phyloP scores from a whole-genome alignment of 2,888 invertebrate genomes.

The Oxycera nigricornis region DNA sequence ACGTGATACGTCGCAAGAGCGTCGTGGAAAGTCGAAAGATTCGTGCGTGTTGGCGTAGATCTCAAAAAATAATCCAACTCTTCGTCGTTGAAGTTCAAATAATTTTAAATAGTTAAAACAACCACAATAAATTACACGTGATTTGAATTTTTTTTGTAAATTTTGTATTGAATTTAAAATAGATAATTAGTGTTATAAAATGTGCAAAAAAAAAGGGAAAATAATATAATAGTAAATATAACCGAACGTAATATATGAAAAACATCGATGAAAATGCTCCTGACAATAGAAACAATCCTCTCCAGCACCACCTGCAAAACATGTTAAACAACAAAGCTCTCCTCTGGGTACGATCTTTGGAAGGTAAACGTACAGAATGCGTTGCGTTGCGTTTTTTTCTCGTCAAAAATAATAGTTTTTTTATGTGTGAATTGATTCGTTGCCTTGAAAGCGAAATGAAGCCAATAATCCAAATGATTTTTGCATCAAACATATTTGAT shows the following conservation, averaged over 20 bases:
- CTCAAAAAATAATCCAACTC: conserved; percentile 2
- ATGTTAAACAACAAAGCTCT: conserved; percentile 20
- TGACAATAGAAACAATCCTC: conserved; percentile 8
- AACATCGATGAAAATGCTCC: neutral
- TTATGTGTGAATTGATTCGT: conserved; percentile 27
- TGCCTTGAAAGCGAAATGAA: neutral
- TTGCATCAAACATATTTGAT: conserved; percentile 9
- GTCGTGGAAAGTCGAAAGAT: conserved; percentile 55
- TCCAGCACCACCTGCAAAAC: neutral
- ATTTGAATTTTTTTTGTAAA: conserved; percentile 44
- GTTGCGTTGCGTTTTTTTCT: neutral
- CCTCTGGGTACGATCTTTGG: conserved; percentile 61
- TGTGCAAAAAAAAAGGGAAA: neutral
- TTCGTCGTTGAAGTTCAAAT: no score
- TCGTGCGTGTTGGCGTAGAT: conserved; percentile 59
- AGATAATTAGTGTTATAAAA: no score
- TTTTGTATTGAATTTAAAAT: neutral
- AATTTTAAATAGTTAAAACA: no score
- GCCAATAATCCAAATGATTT: conserved; percentile 25
- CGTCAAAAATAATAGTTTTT: conserved; percentile 1
- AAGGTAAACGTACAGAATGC: conserved; percentile 57
- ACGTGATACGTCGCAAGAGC: conserved; percentile 3
- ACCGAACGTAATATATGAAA: neutral
- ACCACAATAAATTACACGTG: neutral
- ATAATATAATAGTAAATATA: neutral